Percentiles rank a stretch among this genome's conserved stretches.
phyloP scores from a whole-genome alignment of 2,797 vertebrate species.

The Enteromius thamalakanensis region DNA sequence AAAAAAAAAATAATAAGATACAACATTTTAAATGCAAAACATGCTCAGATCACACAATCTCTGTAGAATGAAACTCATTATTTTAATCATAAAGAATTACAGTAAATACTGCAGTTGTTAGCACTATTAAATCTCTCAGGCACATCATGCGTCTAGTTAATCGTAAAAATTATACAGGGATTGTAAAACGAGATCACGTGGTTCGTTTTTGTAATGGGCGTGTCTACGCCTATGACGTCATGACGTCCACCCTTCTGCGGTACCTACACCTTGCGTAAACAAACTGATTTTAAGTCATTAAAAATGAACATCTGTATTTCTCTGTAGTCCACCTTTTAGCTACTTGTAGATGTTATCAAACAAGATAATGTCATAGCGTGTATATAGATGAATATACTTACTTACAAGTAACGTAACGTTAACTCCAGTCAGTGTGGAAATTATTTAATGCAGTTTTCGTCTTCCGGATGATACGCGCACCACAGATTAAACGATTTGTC shows the following conservation, averaged over 20 bases:
- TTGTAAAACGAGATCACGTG: conserved; percentile 11
- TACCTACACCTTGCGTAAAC: conserved; percentile 55
- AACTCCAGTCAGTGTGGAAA: not conserved
- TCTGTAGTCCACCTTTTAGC: not conserved
- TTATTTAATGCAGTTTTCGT: not conserved
- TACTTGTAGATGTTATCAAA: not conserved
- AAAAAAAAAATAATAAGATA: not conserved
- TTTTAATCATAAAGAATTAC: not conserved
- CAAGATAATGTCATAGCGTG: not conserved
- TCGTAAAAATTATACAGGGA: not conserved
- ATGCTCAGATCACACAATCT: not conserved
- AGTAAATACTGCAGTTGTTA: not conserved
- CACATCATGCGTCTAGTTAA: not conserved
- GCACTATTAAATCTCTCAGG: not conserved
- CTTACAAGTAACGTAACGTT: conserved; percentile 15
- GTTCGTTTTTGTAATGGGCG: conserved; percentile 58
- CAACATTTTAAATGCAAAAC: not conserved
- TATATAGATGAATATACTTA: not conserved
- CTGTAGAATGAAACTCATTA: not conserved
- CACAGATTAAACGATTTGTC: not conserved
- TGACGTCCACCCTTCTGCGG: conserved; percentile 58
- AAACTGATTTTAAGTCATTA: conserved; percentile 23
- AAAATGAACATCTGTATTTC: not conserved
- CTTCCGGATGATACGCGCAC: not conserved
- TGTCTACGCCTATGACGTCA: conserved; percentile 64